Evolutionary conservation across 2,888 invertebrate species (phyloP).

Genomic region (Hydraecia micacea): DNA sequence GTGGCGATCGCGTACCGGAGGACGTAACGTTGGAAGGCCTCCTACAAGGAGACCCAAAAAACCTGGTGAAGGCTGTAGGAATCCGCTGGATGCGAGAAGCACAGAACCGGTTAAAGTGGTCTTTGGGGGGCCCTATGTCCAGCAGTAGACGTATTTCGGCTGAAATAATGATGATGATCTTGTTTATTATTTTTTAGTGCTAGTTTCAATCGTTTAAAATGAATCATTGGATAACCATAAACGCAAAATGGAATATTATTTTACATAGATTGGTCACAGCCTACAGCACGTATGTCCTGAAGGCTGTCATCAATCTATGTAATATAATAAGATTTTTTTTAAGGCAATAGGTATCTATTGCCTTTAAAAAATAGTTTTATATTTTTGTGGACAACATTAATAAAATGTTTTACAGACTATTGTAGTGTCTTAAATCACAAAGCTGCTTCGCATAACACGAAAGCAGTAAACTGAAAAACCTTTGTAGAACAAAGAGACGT

Average conservation of each 20-base stretch:
- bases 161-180: no score
- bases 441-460: conserved; percentile 6
- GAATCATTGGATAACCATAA: not conserved
- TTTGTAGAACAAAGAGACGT: conserved; percentile 11
- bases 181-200: not conserved
- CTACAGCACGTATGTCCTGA: not conserved
- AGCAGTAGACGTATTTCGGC: no score
- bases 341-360: no score
- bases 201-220: not conserved
- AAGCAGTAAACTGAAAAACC: conserved; percentile 5
- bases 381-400: not conserved
- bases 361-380: no score
- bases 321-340: no score
- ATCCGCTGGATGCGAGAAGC: not conserved
- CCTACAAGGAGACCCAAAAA: not conserved
- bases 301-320: no score
- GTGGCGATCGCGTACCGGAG: no score
- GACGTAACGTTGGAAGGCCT: no score
- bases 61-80: not conserved
- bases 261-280: not conserved
- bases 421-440: conserved; percentile 6
- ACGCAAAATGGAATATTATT: not conserved
- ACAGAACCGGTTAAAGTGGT: not conserved
- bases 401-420: conserved; percentile 2
- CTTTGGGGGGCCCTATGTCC: no score